Evolutionary conservation across 1,140 invertebrate genomes (phyloP), one percentile per base, ranked within the genome.

Genomic region (Zophobas morio): DNA sequence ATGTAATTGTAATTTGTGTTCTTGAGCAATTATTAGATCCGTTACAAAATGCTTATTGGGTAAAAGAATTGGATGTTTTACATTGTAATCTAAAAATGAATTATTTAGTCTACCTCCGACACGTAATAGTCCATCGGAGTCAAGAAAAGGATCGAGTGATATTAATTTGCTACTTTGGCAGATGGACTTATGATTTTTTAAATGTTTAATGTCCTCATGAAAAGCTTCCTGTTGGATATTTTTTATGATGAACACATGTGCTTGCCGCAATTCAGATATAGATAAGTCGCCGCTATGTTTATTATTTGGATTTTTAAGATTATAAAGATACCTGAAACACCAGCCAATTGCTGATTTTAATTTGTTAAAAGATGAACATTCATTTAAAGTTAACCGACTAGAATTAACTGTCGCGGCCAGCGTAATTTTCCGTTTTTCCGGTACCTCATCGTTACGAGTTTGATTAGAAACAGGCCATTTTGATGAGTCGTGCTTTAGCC

Each of bases 21-120:
- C 75, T 0, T 80, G 34, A 5, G 66, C 33, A 3, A 83, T 72
- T 42, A 85, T 51, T 56, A 83, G 57, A 39, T 54, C 36, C 35
- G 82, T 77, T 5, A 84, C 36, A 74, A 66, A 51, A 77, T 78
- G 63, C 3, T 74, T 33, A 60, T 39, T 71, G 33, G 84, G 82
- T 49, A 86, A 57, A 1, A 84, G 57, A 2, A 80, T 83, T 20
- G 20, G 20, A 20, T 20, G 20, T 82, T 40, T 76, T 70, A 20
- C 79, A 51, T 20, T 20, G 20, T 20, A 20, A 20, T 20, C 20
- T 20, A 20, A 20, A 20, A 20, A 20, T 51, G 80, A 66, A 37
- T 84, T 75, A 39, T 72, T 6, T 4, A 84, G 35, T 76, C 84
- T 71, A 20, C 84, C 82, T 20, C 20, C 20, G 5, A 85, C 81